Evolutionary conservation across 2,888 invertebrate genomes (phyloP).

Genomic region (Corbicula japonica): DNA sequence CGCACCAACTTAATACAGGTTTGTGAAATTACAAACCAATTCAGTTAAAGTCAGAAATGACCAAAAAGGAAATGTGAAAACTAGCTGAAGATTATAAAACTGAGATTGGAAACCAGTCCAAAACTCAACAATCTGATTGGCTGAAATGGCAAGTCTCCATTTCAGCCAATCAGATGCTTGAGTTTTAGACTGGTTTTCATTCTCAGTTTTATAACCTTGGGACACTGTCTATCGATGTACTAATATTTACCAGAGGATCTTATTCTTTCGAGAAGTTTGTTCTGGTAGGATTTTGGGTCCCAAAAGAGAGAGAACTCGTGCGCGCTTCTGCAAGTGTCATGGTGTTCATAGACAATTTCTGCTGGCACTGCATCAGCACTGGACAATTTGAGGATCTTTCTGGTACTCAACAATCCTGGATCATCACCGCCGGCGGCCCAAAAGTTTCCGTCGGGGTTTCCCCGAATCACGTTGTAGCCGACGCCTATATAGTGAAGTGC

Average conservation of each 20-base stretch:
- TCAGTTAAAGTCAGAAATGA: too few relatives aligned
- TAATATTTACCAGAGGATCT: constrained; percentile 43
- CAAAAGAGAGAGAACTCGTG: constrained; percentile 61
- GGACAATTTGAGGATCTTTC: constrained; percentile 55
- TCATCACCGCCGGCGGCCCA: constrained; percentile 66
- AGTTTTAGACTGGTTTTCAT: too few relatives aligned
- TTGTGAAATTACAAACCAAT: too few relatives aligned
- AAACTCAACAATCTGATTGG: too few relatives aligned
- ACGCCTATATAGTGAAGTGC: constrained; percentile 66
- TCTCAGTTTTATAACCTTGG: too few relatives aligned
- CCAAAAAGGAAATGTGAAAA: too few relatives aligned
- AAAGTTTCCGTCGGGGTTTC: constrained; percentile 66
- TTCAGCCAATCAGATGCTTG: too few relatives aligned
- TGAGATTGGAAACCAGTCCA: too few relatives aligned
- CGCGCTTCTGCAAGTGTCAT: constrained; percentile 58
- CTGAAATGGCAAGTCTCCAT: too few relatives aligned
- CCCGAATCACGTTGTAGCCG: constrained; percentile 59
- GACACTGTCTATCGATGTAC: background rate
- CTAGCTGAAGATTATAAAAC: too few relatives aligned
- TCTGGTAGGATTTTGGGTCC: constrained; percentile 61
- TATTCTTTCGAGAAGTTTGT: constrained; percentile 55
- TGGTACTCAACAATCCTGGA: constrained; percentile 59
- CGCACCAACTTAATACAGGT: too few relatives aligned
- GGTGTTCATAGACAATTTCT: constrained; percentile 60
- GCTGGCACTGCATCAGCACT: constrained; percentile 38